Conservation (phyloP, 2,888 invertebrate species). For the Junonia oenone region DNA sequence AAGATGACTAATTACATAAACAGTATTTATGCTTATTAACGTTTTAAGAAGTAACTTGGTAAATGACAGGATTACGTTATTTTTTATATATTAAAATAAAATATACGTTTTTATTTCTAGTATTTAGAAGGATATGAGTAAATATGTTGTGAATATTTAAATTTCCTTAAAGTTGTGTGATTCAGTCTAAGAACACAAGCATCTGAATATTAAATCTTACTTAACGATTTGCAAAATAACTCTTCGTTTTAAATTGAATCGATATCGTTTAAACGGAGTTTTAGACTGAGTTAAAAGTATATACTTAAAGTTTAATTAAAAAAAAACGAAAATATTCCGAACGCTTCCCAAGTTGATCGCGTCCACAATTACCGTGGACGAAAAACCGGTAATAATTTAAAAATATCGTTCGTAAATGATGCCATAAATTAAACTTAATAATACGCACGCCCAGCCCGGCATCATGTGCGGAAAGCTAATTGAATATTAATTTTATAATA, state of each 20-base stretch:
- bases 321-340: slow-evolving; percentile 16
- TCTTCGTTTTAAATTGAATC: not conserved
- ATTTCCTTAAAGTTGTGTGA: no score
- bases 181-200: no score
- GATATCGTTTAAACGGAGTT: not conserved
- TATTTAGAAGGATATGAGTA: no score
- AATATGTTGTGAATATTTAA: no score
- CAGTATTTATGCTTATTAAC: not conserved
- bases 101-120: no score
- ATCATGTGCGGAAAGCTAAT: slow-evolving; percentile 79
- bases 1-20: not conserved
- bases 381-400: slow-evolving; percentile 68
- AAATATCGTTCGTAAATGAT: slow-evolving; percentile 75
- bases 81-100: no score
- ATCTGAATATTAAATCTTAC: no score
- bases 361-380: slow-evolving; percentile 58
- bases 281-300: slow-evolving; percentile 2
- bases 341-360: slow-evolving; percentile 44
- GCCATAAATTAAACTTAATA: slow-evolving; percentile 78
- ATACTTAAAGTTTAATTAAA: slow-evolving; percentile 25
- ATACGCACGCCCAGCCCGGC: slow-evolving; percentile 69
- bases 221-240: no score
- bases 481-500: slow-evolving; percentile 78
- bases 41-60: not conserved
- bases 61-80: no score